A percentile compares a stretch with the other conserved stretches of the same genome.
Conservation (phyloP, 2,797 vertebrate genomes). For the Hyperoplus immaculatus region DNA sequence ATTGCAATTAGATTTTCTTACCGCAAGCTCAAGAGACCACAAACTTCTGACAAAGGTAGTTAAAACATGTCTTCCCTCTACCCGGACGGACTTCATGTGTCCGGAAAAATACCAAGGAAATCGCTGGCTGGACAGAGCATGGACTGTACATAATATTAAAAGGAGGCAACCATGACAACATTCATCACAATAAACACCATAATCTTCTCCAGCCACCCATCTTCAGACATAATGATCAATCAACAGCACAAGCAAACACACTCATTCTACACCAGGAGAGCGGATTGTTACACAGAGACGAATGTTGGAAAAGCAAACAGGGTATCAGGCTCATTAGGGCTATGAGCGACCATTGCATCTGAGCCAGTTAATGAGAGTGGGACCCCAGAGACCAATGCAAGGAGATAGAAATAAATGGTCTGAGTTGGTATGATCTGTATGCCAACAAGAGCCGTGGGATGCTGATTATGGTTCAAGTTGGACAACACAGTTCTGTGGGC, state of each 20-base stretch:
- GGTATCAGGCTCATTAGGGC: slow-evolving; percentile 19
- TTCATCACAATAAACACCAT: not conserved
- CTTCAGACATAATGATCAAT: slow-evolving; percentile 11
- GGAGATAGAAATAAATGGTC: not conserved
- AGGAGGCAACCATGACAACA: not conserved
- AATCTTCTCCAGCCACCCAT: not conserved
- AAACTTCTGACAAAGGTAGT: slow-evolving; percentile 39
- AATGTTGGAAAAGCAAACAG: slow-evolving; percentile 15
- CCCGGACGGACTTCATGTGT: not conserved
- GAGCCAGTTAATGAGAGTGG: slow-evolving; percentile 8
- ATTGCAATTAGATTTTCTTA: slow-evolving; percentile 54
- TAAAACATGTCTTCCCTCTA: slow-evolving; percentile 23
- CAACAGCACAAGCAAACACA: slow-evolving; percentile 6
- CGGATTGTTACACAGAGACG: slow-evolving; percentile 18
- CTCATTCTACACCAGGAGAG: slow-evolving; percentile 3
- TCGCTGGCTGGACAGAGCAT: not conserved
- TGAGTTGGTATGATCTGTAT: not conserved
- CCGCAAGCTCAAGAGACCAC: slow-evolving; percentile 17
- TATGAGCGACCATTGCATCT: not conserved
- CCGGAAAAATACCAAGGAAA: slow-evolving; percentile 13
- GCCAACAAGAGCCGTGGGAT: not conserved
- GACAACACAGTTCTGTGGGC: not conserved
- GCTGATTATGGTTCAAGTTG: not conserved
- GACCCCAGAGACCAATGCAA: slow-evolving; percentile 10
- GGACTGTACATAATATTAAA: not conserved